A percentile compares a stretch with the other conserved stretches of the same genome.
Conservation (phyloP, 2,888 invertebrate genomes). For the Cepaea hortensis region DNA sequence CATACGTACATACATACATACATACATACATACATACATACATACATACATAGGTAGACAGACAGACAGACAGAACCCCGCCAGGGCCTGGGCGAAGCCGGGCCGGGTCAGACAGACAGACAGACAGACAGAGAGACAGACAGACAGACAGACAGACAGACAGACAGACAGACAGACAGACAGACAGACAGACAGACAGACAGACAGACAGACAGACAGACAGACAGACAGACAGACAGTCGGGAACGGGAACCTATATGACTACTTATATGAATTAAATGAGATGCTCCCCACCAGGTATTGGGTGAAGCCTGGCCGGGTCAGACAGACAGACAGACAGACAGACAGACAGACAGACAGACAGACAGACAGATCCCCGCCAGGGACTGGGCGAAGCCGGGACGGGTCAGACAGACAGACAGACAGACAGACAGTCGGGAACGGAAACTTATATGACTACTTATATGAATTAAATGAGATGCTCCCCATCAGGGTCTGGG, state of each 20-base stretch:
- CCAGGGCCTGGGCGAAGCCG: too few relatives aligned
- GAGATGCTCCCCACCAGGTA: too few relatives aligned
- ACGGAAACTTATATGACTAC: too few relatives aligned
- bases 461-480: too few relatives aligned
- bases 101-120: not conserved
- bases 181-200: not conserved
- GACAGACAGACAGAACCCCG: not conserved
- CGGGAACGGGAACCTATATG: too few relatives aligned
- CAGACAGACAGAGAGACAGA: not conserved
- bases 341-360: conserved; percentile 19
- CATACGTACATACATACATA: not conserved
- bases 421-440: too few relatives aligned
- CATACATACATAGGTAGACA: not conserved
- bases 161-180: not conserved
- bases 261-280: too few relatives aligned
- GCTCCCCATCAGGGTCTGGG: too few relatives aligned
- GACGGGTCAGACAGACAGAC: too few relatives aligned
- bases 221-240: not conserved
- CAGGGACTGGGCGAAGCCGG: too few relatives aligned
- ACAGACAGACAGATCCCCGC: conserved; percentile 19
- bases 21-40: conserved; percentile 16
- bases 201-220: not conserved
- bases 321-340: conserved; percentile 14
- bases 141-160: not conserved
- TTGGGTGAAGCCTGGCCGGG: too few relatives aligned